Conservation (phyloP, 2,113 vertebrate species). For the Platysteira castanea region DNA sequence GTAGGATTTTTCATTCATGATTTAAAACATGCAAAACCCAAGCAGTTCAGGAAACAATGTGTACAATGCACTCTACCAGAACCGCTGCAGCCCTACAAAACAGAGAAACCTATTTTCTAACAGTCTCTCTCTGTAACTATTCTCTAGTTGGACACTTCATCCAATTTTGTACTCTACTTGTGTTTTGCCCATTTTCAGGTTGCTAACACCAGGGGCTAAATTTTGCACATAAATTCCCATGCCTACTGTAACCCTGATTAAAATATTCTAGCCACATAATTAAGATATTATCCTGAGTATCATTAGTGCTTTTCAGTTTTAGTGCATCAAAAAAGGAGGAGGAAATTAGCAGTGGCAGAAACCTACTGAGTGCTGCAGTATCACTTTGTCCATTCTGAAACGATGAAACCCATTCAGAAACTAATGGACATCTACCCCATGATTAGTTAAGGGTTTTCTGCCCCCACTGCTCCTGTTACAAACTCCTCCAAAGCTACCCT, state of each 20-base stretch:
- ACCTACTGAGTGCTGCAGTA: background rate
- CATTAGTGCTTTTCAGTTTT: background rate
- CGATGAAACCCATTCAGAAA: background rate
- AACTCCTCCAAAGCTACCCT: background rate
- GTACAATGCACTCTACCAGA: background rate
- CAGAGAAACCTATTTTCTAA: background rate
- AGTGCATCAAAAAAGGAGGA: background rate
- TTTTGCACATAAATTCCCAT: background rate
- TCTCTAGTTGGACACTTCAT: background rate
- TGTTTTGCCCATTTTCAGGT: background rate
- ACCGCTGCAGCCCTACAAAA: background rate
- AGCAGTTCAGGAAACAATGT: background rate
- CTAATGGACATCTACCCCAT: background rate
- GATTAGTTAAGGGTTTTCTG: background rate
- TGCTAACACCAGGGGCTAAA: background rate
- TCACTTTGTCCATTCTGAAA: background rate
- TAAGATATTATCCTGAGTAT: background rate
- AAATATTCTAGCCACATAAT: background rate
- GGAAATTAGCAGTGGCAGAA: background rate
- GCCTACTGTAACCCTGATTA: background rate
- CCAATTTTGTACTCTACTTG: background rate
- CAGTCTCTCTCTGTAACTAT: background rate
- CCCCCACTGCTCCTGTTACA: background rate
- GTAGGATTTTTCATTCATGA: constrained; percentile 41
- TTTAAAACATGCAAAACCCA: background rate